Evolutionary conservation across 2,113 vertebrate genomes (phyloP).

Genomic region (Oncorhynchus keta): DNA sequence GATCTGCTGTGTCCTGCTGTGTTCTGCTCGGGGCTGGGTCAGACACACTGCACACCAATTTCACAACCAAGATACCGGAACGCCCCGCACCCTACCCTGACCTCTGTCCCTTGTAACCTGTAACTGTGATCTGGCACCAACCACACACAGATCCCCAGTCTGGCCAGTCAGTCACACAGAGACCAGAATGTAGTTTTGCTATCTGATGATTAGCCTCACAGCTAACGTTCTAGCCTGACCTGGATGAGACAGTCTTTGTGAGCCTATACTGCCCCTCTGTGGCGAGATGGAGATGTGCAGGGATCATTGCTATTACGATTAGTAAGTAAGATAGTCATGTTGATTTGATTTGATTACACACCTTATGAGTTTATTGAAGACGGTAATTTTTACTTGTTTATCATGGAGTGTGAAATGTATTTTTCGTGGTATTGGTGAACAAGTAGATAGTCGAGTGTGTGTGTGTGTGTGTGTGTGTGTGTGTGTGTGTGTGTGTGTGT

Average conservation of each 20-base stretch:
- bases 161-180: not conserved
- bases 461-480: not conserved
- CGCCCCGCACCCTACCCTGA: conserved; percentile 21
- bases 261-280: conserved; percentile 38
- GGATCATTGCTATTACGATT: not conserved
- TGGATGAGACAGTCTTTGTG: not conserved
- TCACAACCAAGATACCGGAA: conserved; percentile 99
- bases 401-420: no score
- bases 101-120: no score
- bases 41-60: conserved; percentile 94
- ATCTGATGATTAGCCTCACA: not conserved
- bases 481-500: conserved; percentile 20
- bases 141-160: not conserved
- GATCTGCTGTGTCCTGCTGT: conserved; percentile 78
- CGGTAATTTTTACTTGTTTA: no score
- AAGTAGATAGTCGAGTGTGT: not conserved
- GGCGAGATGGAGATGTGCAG: conserved; percentile 36
- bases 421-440: no score
- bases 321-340: no score
- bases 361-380: no score
- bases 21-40: conserved; percentile 43
- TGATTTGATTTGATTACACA: no score
- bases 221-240: not conserved
- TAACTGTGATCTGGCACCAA: not conserved
- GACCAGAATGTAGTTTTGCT: not conserved